Evolutionary conservation across 1,140 invertebrate species (phyloP), one percentile per base, ranked within the genome.

Genomic region (Palaemon carinicauda): DNA sequence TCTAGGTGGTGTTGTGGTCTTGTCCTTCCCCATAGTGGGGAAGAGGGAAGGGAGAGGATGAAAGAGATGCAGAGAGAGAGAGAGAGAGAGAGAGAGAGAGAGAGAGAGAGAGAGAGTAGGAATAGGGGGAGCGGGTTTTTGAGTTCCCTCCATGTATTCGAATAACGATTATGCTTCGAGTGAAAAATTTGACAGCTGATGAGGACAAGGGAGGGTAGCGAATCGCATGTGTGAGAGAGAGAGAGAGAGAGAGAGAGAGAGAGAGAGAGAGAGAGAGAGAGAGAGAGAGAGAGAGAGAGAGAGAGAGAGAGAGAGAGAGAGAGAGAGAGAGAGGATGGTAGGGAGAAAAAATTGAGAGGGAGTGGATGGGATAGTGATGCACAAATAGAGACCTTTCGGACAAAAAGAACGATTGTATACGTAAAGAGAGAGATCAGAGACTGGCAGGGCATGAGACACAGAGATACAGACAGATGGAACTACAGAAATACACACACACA

Each of bases 291-390:
- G 41, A 12, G 41, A 41, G 41, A 41, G 12, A 41, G 12, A 41
- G n/a, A 71, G 69, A 71, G 69, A 71, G 65, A 71, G 65, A 71
- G 65, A 71, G 65, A 71, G 65, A 71, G 65, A 71, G 65, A 71
- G 65, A 71, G 33, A 41, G 33, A 41, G 33, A 9, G 33, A 41
- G 41, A 41, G 41, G 12, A 41, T 5, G 41, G 41, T 5, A 41
- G 41, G 41, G 41, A 41, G 41, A 41, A 41, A 41, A 41, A 41
- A 41, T 12, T 41, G 7, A 3, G 33, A n/a, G 69, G 33, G 41
- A 41, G 12, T 41, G 41, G 41, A 41, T 9, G 41, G 41, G 41
- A 41, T 41, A 41, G 7, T 12, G 41, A 41, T 41, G 41, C 12
- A 41, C 12, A 41, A 41, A 41, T 41, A 5, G 41, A 41, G 41